Percentiles rank a stretch among this genome's conserved stretches.
Evolutionary conservation across 2,888 invertebrate species (phyloP).

Genomic region (Crocallis elinguaria): DNA sequence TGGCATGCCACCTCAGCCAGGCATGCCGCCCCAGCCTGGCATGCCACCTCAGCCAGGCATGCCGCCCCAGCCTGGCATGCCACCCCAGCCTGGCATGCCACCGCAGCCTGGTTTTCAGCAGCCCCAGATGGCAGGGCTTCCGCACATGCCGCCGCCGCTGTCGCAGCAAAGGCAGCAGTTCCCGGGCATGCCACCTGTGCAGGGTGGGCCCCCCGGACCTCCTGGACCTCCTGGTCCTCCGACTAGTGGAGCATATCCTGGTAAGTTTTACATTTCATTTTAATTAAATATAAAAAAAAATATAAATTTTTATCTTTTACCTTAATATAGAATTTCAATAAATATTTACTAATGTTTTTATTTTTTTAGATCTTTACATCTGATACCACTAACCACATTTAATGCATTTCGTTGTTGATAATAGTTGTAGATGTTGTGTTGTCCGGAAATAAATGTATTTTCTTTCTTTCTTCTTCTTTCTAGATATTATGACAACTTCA

Average conservation of each 20-base stretch:
- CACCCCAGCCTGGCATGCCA: constrained; percentile 46
- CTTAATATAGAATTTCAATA: too few relatives aligned
- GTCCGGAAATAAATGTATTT: too few relatives aligned
- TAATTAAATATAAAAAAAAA: too few relatives aligned
- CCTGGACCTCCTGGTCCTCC: constrained; percentile 53
- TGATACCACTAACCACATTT: too few relatives aligned
- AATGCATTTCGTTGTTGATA: too few relatives aligned
- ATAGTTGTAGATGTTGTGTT: too few relatives aligned
- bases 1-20: constrained; percentile 41
- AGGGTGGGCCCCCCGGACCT: constrained; percentile 46
- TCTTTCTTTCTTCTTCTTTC: too few relatives aligned
- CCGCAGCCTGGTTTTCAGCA: constrained; percentile 46
- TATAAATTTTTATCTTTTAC: too few relatives aligned
- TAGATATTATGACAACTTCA: too few relatives aligned
- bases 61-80: constrained; percentile 27
- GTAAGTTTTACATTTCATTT: constrained; percentile 47
- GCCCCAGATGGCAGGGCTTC: constrained; percentile 58
- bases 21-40: constrained; percentile 22
- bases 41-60: constrained; percentile 42
- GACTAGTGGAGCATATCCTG: constrained; percentile 52
- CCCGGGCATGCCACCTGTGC: constrained; percentile 46
- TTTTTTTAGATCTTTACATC: too few relatives aligned
- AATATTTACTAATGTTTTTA: too few relatives aligned
- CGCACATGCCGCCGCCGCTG: constrained; percentile 79
- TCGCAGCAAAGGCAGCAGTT: constrained; percentile 64